Conservation (phyloP, 2,888 invertebrate species). For the Lochmaea crataegi region DNA sequence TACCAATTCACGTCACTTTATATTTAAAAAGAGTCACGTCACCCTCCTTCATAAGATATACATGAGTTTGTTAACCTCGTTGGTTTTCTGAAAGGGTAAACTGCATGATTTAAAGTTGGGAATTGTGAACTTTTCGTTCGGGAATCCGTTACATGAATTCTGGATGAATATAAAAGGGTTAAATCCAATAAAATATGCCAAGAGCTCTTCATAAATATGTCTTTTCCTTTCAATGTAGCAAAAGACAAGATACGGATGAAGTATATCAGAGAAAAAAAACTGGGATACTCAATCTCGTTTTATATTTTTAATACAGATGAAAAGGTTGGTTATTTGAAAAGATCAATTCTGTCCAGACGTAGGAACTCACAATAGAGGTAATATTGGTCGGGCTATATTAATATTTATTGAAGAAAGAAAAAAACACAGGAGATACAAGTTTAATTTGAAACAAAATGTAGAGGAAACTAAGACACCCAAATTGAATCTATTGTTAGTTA, state of each 20-base stretch:
- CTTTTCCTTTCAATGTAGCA: slow-evolving; percentile 11
- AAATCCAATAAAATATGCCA: slow-evolving; percentile 26
- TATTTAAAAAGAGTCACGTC: slow-evolving; percentile 32
- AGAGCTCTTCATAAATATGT: slow-evolving; percentile 19
- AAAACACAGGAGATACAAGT: background rate
- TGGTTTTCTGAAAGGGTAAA: slow-evolving; percentile 28
- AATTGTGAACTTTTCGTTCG: slow-evolving; percentile 33
- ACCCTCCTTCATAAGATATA: slow-evolving; percentile 29
- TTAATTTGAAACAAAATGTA: background rate
- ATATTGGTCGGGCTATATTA: background rate
- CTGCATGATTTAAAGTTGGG: slow-evolving; percentile 35
- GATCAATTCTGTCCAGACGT: background rate
- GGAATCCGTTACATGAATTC: slow-evolving; percentile 36
- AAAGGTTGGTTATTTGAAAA: background rate
- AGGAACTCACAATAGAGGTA: background rate
- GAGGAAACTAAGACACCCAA: background rate
- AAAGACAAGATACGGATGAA: background rate
- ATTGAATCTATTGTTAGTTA: background rate
- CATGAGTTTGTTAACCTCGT: slow-evolving; percentile 33
- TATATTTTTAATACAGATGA: background rate
- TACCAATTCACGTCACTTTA: slow-evolving; percentile 18
- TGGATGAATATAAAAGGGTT: slow-evolving; percentile 30
- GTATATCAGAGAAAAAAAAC: background rate
- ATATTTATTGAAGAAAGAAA: background rate
- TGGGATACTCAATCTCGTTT: background rate